Conservation (phyloP, 2,797 vertebrate species). For the Nothura maculosa region DNA sequence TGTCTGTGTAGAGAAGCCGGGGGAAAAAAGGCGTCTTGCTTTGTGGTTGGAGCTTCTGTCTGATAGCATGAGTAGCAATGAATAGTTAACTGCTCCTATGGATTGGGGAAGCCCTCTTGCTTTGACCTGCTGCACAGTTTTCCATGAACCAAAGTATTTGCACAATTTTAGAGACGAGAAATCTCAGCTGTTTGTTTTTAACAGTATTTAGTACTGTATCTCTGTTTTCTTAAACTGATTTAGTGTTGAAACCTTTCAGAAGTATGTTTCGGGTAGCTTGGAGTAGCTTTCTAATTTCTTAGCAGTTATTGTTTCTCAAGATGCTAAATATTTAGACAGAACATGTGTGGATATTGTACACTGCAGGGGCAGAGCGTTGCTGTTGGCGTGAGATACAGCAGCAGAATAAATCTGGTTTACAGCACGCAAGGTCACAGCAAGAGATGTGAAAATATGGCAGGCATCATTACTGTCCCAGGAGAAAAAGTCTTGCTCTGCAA, state of each 20-base stretch:
- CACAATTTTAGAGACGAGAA: background rate
- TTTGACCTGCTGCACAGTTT: background rate
- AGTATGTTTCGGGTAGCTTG: background rate
- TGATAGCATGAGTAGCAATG: background rate
- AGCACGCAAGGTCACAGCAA: background rate
- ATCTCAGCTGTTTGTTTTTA: background rate
- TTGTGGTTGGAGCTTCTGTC: background rate
- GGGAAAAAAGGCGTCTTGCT: background rate
- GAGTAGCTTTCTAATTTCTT: background rate
- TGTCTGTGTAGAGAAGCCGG: background rate
- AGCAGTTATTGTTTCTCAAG: background rate
- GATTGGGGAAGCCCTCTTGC: background rate
- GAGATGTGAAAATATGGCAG: background rate
- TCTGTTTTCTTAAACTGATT: background rate
- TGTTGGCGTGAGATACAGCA: background rate
- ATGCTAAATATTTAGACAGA: background rate
- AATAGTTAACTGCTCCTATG: background rate
- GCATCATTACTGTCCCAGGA: background rate
- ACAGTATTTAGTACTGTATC: background rate
- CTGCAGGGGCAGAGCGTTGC: background rate
- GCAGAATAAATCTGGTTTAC: background rate
- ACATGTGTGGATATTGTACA: background rate
- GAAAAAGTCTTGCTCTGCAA: background rate
- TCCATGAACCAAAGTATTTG: background rate
- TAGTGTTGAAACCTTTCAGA: background rate